Evolutionary conservation across 1,140 invertebrate genomes (phyloP), one percentile per base, ranked within the genome.

Genomic region (Lanistes nyassanus): DNA sequence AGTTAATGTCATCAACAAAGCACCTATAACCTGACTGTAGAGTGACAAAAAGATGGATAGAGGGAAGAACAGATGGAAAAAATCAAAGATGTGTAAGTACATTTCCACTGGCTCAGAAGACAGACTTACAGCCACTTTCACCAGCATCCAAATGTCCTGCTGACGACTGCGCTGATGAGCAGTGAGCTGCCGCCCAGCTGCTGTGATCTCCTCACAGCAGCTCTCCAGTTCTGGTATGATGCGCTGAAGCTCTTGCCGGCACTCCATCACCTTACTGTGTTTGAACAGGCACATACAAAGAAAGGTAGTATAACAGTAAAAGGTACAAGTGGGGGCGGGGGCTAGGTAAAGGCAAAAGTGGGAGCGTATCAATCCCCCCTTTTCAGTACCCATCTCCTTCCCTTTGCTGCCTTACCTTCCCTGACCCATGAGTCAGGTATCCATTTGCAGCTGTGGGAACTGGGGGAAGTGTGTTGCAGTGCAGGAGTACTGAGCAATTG

Each of bases 121-220:
- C 6, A 13, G 7, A 51, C 26, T 79, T 56, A 82, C 81, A n/a
- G 70, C 66, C n/a, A 74, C 31, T 68, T 75, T 79, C 0, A 82
- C 37, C 29, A 82, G 47, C n/a, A 73, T 77, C 81, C 81, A 82
- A 34, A 82, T 76, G 64, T 79, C 79, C 29, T 75, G 65, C 58
- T 82, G 81, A 37, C 81, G 36, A 34, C 62, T 39, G 26, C 64
- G 62, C 62, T 82, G 81, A 53, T 77, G 64, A 21, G 77, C 66
- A 19, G 69, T 65, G 34, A 82, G 72, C 65, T 79, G 74, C 29
- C 68, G 31, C 2, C 74, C 67, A 4, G 75, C 80, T 26, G 76
- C 78, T 9, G 66, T 55, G 36, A 82, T 81, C 42, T 78, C 78
- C 19, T 79, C 73, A 47, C 73, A 75, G 47, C 65, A 62, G 7